Evolutionary conservation across 2,888 invertebrate genomes (phyloP).

Genomic region (Megastigmus dorsalis): DNA sequence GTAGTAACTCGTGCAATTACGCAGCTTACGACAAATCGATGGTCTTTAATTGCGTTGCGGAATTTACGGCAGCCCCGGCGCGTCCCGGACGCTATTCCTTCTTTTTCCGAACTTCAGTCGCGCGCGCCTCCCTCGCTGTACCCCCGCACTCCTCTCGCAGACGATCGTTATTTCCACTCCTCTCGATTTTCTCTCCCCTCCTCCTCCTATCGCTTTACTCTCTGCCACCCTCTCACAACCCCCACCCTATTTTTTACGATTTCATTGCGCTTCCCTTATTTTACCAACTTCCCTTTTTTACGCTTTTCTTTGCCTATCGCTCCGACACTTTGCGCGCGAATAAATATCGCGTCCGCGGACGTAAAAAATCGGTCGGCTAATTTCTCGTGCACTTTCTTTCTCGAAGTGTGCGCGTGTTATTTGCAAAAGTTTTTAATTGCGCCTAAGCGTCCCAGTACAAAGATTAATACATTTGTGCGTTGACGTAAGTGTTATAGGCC

Average conservation of each 20-base stretch:
- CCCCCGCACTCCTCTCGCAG: slow-evolving; percentile 36
- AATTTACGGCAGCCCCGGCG: slow-evolving; percentile 63
- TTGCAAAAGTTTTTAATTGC: no score
- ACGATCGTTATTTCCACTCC: slow-evolving; percentile 55
- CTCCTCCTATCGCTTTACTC: slow-evolving; percentile 5
- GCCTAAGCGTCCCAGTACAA: no score
- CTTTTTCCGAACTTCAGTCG: slow-evolving; percentile 45
- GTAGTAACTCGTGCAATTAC: slow-evolving; percentile 73
- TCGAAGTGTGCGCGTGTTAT: no score
- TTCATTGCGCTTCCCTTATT: slow-evolving; percentile 40
- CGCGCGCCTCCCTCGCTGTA: no score
- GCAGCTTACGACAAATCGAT: slow-evolving; percentile 73
- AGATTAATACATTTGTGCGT: no score
- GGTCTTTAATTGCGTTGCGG: slow-evolving; percentile 71
- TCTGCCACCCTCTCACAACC: background rate
- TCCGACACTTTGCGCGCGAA: no score
- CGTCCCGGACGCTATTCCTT: slow-evolving; percentile 30
- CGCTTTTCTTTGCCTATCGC: slow-evolving; percentile 15
- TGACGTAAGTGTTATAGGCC: no score
- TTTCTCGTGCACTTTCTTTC: background rate
- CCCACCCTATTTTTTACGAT: slow-evolving; percentile 16
- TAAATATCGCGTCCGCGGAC: no score
- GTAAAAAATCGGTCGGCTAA: slow-evolving; percentile 4
- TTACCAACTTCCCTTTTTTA: slow-evolving; percentile 39
- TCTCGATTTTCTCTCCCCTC: slow-evolving; percentile 37